Conservation (phyloP, 1,140 invertebrate species). For the Trinorchestia longiramus region DNA sequence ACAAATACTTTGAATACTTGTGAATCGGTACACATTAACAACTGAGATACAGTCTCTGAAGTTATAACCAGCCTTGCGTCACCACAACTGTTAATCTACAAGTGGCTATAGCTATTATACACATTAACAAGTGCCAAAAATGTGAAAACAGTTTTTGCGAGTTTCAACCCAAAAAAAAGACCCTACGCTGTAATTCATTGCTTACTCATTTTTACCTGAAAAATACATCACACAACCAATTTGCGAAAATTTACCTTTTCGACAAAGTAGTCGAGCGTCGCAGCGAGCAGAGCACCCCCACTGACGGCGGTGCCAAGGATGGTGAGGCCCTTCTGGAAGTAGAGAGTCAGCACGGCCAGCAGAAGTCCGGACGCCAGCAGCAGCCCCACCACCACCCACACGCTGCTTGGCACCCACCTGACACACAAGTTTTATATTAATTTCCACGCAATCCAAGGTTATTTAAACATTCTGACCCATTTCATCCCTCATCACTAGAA, state of each 20-base stretch:
- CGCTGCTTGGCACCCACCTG: conserved; percentile 72
- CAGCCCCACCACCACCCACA: conserved; percentile 80
- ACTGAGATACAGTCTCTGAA: background rate
- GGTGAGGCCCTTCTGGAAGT: conserved; percentile 79
- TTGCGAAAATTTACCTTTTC: conserved; percentile 70
- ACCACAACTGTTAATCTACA: background rate
- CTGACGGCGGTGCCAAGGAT: conserved; percentile 83
- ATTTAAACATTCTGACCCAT: no score
- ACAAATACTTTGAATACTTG: background rate
- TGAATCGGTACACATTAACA: background rate
- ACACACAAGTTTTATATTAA: conserved; percentile 69
- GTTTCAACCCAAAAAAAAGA: background rate
- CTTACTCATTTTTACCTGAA: background rate
- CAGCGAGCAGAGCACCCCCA: conserved; percentile 80
- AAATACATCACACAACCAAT: background rate
- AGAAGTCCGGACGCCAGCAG: conserved; percentile 78
- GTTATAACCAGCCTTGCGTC: background rate
- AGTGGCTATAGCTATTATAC: background rate
- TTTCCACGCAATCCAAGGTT: no score
- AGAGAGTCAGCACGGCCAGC: conserved; percentile 80
- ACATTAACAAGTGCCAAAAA: background rate
- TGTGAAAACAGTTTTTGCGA: background rate
- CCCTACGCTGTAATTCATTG: background rate
- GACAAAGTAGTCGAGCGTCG: conserved; percentile 82
- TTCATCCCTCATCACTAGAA: no score